Conservation (phyloP, 2,113 vertebrate species). For the Psilopsiagon aurifrons region DNA sequence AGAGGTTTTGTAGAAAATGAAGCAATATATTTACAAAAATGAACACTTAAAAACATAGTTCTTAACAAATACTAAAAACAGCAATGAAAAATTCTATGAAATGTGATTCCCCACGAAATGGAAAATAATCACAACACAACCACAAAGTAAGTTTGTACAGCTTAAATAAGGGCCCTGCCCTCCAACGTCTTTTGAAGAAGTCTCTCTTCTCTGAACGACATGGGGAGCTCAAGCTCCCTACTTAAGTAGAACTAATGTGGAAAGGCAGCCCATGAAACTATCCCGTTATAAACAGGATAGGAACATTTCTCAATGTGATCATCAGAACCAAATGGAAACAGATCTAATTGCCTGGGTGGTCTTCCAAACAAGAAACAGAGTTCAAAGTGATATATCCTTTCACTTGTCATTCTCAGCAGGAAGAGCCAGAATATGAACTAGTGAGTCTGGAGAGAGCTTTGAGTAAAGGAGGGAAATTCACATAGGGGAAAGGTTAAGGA, state of each 20-base stretch:
- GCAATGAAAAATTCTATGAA: neutral
- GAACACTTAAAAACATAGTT: neutral
- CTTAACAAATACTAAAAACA: neutral
- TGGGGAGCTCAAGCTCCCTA: neutral
- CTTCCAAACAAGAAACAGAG: neutral
- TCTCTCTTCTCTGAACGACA: neutral
- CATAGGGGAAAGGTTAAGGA: neutral
- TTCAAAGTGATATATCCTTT: neutral
- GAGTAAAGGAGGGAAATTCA: neutral
- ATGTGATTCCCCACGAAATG: neutral
- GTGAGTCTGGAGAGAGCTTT: neutral
- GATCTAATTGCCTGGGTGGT: neutral
- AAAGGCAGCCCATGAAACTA: neutral
- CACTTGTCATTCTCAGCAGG: neutral
- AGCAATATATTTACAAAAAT: neutral
- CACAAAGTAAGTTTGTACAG: neutral
- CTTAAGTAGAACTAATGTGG: neutral
- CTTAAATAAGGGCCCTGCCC: neutral
- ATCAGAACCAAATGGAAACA: neutral
- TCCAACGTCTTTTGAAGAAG: neutral
- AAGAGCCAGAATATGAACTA: neutral
- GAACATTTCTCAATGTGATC: neutral
- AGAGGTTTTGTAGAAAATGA: neutral
- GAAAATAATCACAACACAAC: neutral
- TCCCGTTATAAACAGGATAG: neutral